These are phyloP conservation scores for Zaprionus lachaisei DNA, from an alignment of 1,140 invertebrate genomes.

Conservation along the genomic window DNA sequence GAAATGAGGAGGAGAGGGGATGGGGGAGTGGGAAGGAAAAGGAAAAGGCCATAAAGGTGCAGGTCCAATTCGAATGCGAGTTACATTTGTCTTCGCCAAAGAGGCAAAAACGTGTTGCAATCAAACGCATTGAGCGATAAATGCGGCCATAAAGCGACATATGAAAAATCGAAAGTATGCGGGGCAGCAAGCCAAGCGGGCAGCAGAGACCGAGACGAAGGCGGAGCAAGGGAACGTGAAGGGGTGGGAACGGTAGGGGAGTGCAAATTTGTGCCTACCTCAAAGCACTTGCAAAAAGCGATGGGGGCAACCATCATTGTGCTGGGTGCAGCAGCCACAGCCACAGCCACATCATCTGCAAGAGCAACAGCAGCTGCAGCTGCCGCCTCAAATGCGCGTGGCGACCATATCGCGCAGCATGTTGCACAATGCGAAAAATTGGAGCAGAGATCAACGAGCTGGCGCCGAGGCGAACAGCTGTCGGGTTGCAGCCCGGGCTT, in stretches of 20 bases:
- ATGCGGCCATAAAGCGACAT: slow-evolving; percentile 46
- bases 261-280: neutral
- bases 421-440: slow-evolving; percentile 75
- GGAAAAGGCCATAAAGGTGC: slow-evolving; percentile 71
- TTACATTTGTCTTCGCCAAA: slow-evolving; percentile 40
- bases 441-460: slow-evolving; percentile 78
- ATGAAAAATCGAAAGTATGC: slow-evolving; percentile 78
- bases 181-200: slow-evolving; percentile 32
- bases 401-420: slow-evolving; percentile 55
- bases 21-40: slow-evolving; percentile 39
- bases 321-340: slow-evolving; percentile 52
- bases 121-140: slow-evolving; percentile 42
- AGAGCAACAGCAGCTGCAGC: slow-evolving; percentile 56
- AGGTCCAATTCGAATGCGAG: slow-evolving; percentile 69
- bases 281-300: slow-evolving; percentile 18
- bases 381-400: neutral
- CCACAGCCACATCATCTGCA: too few species aligned
- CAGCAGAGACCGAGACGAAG: neutral
- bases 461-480: slow-evolving; percentile 62
- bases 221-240: neutral
- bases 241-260: neutral
- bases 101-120: slow-evolving; percentile 45
- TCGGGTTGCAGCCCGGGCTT: slow-evolving; percentile 15
- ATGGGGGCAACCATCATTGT: neutral
- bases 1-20: slow-evolving; percentile 13